These are phyloP conservation scores for Musca vetustissima DNA, from an alignment of 1,140 invertebrate species.

Conservation along the genomic window DNA sequence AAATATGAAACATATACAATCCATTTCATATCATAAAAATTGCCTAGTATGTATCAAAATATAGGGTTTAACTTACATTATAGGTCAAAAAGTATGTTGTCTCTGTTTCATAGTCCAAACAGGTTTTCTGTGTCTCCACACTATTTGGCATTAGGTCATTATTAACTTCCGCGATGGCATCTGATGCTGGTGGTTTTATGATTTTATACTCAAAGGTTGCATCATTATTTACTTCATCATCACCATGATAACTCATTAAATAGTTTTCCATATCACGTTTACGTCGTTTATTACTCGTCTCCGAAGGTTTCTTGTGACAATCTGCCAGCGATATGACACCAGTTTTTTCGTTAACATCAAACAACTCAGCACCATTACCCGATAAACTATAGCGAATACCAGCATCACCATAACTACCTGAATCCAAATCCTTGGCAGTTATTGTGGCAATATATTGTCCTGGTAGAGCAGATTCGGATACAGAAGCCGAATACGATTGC, in stretches of 20 bases:
- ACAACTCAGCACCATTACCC: conserved; percentile 82
- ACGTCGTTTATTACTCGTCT: not conserved
- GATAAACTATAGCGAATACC: conserved; percentile 83
- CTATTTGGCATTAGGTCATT: conserved; percentile 18
- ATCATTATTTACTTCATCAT: conserved; percentile 3
- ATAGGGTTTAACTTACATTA: no score
- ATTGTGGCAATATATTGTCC: conserved; percentile 75
- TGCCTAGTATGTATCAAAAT: no score
- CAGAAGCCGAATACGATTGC: conserved; percentile 69
- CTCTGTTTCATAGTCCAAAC: conserved; percentile 85
- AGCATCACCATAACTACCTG: conserved; percentile 67
- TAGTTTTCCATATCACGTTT: conserved; percentile 12
- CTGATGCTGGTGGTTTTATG: not conserved
- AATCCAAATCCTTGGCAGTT: conserved; percentile 81
- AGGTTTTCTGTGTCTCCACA: conserved; percentile 52
- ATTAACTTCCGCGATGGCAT: conserved; percentile 25
- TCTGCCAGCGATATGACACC: conserved; percentile 80
- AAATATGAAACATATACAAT: no score
- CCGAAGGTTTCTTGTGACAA: conserved; percentile 60
- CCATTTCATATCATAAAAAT: no score
- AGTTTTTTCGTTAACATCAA: conserved; percentile 75
- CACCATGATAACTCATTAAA: not conserved
- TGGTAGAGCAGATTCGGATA: conserved; percentile 72
- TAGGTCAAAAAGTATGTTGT: conserved; percentile 83
- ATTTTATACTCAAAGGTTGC: conserved; percentile 11